These are phyloP conservation scores for Anagyrus pseudococci DNA, from an alignment of 2,888 invertebrate species.

Conservation along the genomic window DNA sequence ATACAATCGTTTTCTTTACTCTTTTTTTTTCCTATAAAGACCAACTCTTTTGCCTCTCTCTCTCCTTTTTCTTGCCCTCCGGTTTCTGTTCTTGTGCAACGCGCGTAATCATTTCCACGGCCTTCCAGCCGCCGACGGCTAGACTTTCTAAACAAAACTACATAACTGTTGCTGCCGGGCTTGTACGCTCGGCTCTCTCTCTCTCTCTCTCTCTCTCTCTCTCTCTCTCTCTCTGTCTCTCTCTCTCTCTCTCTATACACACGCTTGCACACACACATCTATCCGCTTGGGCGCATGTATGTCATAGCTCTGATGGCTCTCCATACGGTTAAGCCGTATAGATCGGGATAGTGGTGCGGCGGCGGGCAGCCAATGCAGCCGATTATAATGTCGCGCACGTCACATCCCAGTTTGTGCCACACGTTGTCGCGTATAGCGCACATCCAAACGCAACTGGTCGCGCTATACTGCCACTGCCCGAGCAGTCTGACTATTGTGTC, in stretches of 20 bases:
- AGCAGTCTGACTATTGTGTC: too few relatives aligned
- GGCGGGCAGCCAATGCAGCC: not conserved
- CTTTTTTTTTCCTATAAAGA: too few relatives aligned
- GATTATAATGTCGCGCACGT: constrained; percentile 30
- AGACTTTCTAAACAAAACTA: constrained; percentile 53
- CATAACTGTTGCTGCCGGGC: constrained; percentile 21
- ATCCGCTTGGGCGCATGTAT: not conserved
- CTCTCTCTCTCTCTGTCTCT: not conserved
- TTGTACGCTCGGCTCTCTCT: too few relatives aligned
- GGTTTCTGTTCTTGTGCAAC: constrained; percentile 34
- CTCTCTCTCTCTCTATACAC: not conserved
- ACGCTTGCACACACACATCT: not conserved
- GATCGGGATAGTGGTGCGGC: too few relatives aligned
- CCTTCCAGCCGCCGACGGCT: constrained; percentile 39
- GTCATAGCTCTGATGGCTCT: not conserved
- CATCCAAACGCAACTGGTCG: constrained; percentile 18
- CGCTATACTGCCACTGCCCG: too few relatives aligned
- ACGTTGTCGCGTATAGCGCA: constrained; percentile 7
- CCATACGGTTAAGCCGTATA: too few relatives aligned
- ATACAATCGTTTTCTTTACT: too few relatives aligned
- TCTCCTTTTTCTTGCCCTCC: not conserved
- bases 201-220: not conserved
- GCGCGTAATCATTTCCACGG: constrained; percentile 50
- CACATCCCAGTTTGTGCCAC: constrained; percentile 26
- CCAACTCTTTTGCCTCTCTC: too few relatives aligned